phyloP scores from a whole-genome alignment of 2,797 vertebrate species.

The Poliocrania exsul region DNA sequence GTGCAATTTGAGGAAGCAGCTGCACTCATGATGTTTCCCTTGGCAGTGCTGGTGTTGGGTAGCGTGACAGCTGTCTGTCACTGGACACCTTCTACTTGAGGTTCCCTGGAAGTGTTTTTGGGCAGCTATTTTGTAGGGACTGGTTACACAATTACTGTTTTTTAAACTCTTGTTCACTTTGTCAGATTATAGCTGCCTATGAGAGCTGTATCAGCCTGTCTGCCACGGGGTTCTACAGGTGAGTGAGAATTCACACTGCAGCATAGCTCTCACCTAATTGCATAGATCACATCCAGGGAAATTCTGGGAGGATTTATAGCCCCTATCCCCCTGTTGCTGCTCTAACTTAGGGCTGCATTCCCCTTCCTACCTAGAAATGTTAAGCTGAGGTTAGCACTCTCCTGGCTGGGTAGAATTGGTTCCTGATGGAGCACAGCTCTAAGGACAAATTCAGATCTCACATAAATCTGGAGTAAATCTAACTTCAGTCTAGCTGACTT shows the following conservation, averaged over 20 bases:
- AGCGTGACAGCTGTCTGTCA: neutral
- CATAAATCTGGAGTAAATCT: neutral
- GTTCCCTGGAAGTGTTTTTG: neutral
- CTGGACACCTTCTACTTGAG: neutral
- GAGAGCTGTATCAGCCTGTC: constrained; percentile 87
- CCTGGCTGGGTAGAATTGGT: fast-evolving
- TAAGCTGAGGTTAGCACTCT: neutral
- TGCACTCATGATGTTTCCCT: neutral
- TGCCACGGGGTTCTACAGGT: constrained; percentile 93
- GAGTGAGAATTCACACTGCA: constrained; percentile 53
- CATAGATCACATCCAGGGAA: neutral
- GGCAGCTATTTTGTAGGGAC: neutral
- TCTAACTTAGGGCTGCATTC: neutral
- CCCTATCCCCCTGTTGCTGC: neutral
- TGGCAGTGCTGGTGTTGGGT: neutral
- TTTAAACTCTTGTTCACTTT: constrained; percentile 13
- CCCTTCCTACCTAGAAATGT: neutral
- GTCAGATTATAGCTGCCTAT: constrained; percentile 88
- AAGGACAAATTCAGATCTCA: neutral
- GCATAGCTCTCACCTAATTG: neutral
- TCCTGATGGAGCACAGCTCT: neutral
- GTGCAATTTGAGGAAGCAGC: neutral
- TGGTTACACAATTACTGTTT: neutral
- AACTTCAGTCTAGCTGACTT: neutral
- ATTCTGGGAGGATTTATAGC: neutral